These are phyloP conservation scores for Plutomurus gul DNA, from an alignment of 1,140 invertebrate genomes.

Conservation along the genomic window DNA sequence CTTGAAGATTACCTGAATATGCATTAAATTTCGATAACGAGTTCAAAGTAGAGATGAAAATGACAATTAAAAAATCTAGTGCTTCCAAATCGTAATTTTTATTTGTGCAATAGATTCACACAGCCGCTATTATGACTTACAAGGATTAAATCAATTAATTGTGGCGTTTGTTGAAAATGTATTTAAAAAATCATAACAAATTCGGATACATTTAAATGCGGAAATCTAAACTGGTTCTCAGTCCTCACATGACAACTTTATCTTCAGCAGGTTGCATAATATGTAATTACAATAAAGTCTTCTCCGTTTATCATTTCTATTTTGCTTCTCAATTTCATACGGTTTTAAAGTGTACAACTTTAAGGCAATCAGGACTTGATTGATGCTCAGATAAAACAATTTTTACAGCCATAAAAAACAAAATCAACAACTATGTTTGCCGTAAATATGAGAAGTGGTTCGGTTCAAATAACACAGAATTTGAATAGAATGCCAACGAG, in stretches of 20 bases:
- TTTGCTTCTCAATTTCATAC: not conserved
- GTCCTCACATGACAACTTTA: not conserved
- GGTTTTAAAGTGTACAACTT: not conserved
- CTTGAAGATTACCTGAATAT: no score
- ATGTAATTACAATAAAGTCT: no score
- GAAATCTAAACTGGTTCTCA: not conserved
- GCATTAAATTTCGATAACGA: no score
- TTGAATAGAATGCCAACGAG: no score
- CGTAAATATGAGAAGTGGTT: no score
- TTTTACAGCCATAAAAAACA: not conserved
- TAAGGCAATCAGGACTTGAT: not conserved
- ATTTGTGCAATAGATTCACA: no score
- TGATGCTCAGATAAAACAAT: not conserved
- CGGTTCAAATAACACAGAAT: no score
- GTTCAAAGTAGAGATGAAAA: no score
- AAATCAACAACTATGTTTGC: slow-evolving; percentile 9
- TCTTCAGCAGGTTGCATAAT: no score
- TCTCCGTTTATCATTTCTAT: not conserved
- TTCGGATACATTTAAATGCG: not conserved
- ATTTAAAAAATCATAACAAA: not conserved
- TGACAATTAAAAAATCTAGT: no score
- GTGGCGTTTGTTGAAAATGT: not conserved
- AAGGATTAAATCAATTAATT: not conserved
- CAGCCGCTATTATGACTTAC: not conserved
- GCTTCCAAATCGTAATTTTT: no score